These are phyloP conservation scores for Xylota segnis DNA, from an alignment of 2,888 invertebrate genomes.

Conservation along the genomic window DNA sequence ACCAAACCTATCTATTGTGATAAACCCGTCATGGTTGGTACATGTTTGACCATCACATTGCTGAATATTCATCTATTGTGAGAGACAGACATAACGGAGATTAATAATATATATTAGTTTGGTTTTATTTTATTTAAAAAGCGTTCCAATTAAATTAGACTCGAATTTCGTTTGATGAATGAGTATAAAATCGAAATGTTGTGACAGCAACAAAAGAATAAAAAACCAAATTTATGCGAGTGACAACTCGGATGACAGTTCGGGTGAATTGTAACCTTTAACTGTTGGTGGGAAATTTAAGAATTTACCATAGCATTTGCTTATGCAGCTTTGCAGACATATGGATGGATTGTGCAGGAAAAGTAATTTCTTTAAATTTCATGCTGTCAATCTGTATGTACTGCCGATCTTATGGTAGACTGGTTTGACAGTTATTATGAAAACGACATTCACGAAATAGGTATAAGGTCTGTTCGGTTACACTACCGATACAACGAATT, in stretches of 20 bases:
- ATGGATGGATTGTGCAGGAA: no score
- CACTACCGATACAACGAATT: no score
- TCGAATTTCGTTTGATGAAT: slow-evolving; percentile 1
- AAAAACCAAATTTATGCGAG: background rate
- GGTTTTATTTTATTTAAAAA: background rate
- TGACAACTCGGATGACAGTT: background rate
- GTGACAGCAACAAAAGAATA: background rate
- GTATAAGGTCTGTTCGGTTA: no score
- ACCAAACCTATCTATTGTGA: background rate
- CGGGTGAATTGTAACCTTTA: background rate
- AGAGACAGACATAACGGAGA: background rate
- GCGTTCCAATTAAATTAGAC: background rate
- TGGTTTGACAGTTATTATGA: no score
- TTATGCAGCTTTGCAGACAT: no score
- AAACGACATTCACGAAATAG: no score
- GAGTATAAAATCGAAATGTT: background rate
- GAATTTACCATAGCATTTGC: no score
- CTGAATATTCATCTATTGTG: background rate
- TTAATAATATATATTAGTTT: background rate
- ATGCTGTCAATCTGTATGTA: no score
- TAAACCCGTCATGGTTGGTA: background rate
- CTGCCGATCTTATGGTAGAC: no score
- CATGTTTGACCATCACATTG: background rate
- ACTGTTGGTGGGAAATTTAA: background rate
- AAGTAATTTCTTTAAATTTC: no score